Evolutionary conservation across 2,113 vertebrate species (phyloP).

Genomic region (Rhinopomastus cyanomelas): DNA sequence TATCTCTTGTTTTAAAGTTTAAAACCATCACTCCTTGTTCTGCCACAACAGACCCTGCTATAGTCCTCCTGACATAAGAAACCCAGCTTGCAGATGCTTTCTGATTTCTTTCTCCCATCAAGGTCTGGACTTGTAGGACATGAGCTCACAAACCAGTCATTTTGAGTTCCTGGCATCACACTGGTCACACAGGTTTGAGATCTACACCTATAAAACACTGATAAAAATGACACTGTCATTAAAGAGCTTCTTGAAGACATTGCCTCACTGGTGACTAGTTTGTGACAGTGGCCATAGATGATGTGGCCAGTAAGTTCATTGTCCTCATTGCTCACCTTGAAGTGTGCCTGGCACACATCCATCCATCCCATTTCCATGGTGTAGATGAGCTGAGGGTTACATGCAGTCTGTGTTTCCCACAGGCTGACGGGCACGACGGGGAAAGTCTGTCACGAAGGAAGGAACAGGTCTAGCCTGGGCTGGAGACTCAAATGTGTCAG

Average conservation of each 20-base stretch:
- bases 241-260: neutral
- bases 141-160: neutral
- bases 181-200: neutral
- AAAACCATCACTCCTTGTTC: too few relatives aligned
- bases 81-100: neutral
- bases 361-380: neutral
- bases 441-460: neutral
- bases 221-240: neutral
- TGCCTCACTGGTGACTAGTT: neutral
- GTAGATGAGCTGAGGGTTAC: neutral
- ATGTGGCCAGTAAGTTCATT: neutral
- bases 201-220: neutral
- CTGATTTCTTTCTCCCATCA: neutral
- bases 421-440: neutral
- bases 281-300: neutral
- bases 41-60: too few relatives aligned
- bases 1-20: too few relatives aligned
- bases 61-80: neutral
- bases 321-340: neutral
- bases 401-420: neutral
- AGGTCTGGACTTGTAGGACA: rapidly evolving
- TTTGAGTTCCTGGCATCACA: neutral
- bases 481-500: neutral
- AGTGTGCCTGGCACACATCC: neutral
- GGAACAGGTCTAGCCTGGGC: neutral